Evolutionary conservation across 2,888 invertebrate species (phyloP).

Genomic region (Pollenia labialis): DNA sequence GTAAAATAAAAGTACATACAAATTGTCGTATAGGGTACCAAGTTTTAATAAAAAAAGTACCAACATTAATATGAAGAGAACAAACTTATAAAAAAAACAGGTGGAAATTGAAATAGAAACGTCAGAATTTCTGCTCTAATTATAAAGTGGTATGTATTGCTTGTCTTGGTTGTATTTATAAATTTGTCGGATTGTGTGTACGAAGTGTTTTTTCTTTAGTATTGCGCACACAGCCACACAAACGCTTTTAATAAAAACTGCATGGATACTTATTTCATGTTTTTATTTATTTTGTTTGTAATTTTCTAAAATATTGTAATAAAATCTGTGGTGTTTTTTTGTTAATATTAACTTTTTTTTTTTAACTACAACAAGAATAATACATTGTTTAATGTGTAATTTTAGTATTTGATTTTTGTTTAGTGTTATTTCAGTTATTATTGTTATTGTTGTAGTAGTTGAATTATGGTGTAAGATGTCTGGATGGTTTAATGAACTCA

Average conservation of each 20-base stretch:
- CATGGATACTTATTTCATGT: constrained; percentile 68
- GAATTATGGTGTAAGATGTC: constrained; percentile 68
- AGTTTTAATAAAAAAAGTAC: not conserved
- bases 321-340: constrained; percentile 52
- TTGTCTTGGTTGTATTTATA: constrained; percentile 71
- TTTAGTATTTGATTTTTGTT: constrained; percentile 30
- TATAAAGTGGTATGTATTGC: constrained; percentile 81
- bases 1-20: no score
- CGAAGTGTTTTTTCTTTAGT: constrained; percentile 11
- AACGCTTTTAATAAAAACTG: not conserved
- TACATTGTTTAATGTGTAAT: constrained; percentile 58
- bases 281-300: constrained; percentile 73
- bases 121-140: constrained; percentile 84
- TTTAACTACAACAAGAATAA: constrained; percentile 54
- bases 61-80: constrained; percentile 53
- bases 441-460: constrained; percentile 16
- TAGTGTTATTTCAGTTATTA: constrained; percentile 10
- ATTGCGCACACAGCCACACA: constrained; percentile 28
- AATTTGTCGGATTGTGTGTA: constrained; percentile 12
- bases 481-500: constrained; percentile 82
- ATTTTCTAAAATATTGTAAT: constrained; percentile 53
- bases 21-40: not conserved
- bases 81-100: constrained; percentile 58
- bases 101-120: constrained; percentile 83
- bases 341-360: constrained; percentile 69